Base-by-base conservation (phyloP, 2,797 vertebrate genomes). In the Schizothorax lantsangensis region DNA sequence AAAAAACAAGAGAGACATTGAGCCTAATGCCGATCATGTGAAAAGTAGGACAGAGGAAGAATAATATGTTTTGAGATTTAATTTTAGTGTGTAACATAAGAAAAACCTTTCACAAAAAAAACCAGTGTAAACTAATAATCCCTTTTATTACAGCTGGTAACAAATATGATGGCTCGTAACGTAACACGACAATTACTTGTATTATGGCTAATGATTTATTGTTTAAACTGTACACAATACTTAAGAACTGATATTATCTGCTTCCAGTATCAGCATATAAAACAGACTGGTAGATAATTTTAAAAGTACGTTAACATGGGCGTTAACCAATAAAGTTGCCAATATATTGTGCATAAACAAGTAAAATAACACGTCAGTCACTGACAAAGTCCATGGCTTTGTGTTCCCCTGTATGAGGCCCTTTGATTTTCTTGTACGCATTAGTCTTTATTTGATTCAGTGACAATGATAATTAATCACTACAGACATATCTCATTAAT, bases 401-500 rank as follows among this genome's bases (percentile, higher is more conserved):
- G 36, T 59, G 72, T 47, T 77, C 10, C 5, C 14, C 69, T 26
- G 57, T 64, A 54, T 47, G n/a, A 54, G 17, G 38, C 75, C 17
- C 12, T 62, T 81, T 81, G 40, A 14, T 64, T 81, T 45, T 49
- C 30, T 43, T 72, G 23, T 52, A 59, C 38, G 47, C 66, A 49
- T 84, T 8, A 45, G 15, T 36, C 40, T 72, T 64, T 9, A 54
- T 77, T 86, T 78, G 30, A 83, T 59, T 69, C 3, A 1, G 21
- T 45, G 69, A 23, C n/a, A 49, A 38, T 38, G 52, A 68, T 38
- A 40, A 77, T 71, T 19, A 45, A 73, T 81, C 54, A 83, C 33
- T 62, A 21, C 40, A 52, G 66, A 80, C 26, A 54, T 19, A 38
- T 43, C 43, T 80, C 66, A 84, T 74, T 49, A 30, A 68, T 23